A percentile compares a stretch with the other conserved stretches of the same genome.
phyloP scores from a whole-genome alignment of 1,140 invertebrate genomes.

The Laupala kohalensis region DNA sequence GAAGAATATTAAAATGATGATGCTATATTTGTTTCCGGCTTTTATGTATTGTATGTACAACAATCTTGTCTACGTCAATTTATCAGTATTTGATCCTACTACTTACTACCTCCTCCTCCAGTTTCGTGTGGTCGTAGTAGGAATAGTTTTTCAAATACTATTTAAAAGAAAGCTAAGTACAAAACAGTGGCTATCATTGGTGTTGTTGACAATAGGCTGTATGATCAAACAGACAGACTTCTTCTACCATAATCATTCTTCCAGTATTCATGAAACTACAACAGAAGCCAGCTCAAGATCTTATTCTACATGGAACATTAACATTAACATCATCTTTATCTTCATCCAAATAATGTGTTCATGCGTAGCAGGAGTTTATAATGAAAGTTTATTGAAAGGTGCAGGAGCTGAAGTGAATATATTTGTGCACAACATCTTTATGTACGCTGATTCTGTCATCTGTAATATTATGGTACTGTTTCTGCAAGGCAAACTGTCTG shows the following conservation, averaged over 20 bases:
- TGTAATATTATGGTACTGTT: slow-evolving; percentile 67
- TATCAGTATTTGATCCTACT: slow-evolving; percentile 83
- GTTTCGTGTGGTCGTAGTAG: slow-evolving; percentile 82
- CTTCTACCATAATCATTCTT: slow-evolving; percentile 22
- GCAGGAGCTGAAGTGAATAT: slow-evolving; percentile 72
- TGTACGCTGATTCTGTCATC: slow-evolving; percentile 89
- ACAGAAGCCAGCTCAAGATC: slow-evolving; percentile 23
- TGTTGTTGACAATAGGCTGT: slow-evolving; percentile 77
- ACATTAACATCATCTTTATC: slow-evolving; percentile 54
- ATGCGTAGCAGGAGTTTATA: slow-evolving; percentile 89
- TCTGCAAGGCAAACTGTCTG: slow-evolving; percentile 44
- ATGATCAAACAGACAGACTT: slow-evolving; percentile 78
- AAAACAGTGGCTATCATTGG: slow-evolving; percentile 80
- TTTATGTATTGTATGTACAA: slow-evolving; percentile 90
- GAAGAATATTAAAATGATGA: no score
- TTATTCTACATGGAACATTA: slow-evolving; percentile 42
- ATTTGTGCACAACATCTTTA: slow-evolving; percentile 89
- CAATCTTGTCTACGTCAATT: slow-evolving; percentile 83
- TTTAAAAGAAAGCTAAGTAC: slow-evolving; percentile 72
- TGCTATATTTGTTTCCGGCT: slow-evolving; percentile 82
- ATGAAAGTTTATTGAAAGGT: slow-evolving; percentile 86
- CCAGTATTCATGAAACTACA: neutral
- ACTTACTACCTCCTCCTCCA: slow-evolving; percentile 90
- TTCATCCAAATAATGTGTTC: slow-evolving; percentile 76
- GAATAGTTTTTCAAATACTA: slow-evolving; percentile 80